Evolutionary conservation across 2,797 vertebrate genomes (phyloP).

Genomic region (Furcifer pardalis): DNA sequence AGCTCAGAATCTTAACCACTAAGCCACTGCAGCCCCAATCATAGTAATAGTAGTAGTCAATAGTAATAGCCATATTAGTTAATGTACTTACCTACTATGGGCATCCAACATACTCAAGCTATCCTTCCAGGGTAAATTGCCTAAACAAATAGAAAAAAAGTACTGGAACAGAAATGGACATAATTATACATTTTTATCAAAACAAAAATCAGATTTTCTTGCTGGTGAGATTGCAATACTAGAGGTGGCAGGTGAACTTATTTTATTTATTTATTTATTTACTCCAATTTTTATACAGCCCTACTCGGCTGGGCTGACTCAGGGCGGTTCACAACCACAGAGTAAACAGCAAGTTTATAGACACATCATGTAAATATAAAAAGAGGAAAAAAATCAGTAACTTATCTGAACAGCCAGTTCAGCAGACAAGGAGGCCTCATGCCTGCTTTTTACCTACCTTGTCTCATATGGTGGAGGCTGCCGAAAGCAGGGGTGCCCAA

Average conservation of each 20-base stretch:
- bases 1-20: too few relatives aligned
- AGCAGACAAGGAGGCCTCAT: background rate
- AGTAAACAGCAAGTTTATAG: too few relatives aligned
- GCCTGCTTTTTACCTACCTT: background rate
- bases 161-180: background rate
- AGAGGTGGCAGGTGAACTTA: background rate
- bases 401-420: background rate
- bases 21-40: too few relatives aligned
- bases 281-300: too few relatives aligned
- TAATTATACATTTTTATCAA: background rate
- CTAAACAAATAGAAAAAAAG: background rate
- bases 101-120: background rate
- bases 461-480: background rate
- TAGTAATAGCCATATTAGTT: background rate
- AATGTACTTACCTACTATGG: background rate
- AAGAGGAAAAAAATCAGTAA: too few relatives aligned
- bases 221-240: background rate
- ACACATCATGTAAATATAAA: too few relatives aligned
- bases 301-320: too few relatives aligned
- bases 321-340: too few relatives aligned
- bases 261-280: too few relatives aligned
- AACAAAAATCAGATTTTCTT: background rate
- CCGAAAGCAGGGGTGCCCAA: background rate
- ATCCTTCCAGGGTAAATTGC: too few relatives aligned
- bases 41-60: too few relatives aligned